Base-by-base conservation (phyloP, 2,888 invertebrate genomes). In the Deilephila porcellus region DNA sequence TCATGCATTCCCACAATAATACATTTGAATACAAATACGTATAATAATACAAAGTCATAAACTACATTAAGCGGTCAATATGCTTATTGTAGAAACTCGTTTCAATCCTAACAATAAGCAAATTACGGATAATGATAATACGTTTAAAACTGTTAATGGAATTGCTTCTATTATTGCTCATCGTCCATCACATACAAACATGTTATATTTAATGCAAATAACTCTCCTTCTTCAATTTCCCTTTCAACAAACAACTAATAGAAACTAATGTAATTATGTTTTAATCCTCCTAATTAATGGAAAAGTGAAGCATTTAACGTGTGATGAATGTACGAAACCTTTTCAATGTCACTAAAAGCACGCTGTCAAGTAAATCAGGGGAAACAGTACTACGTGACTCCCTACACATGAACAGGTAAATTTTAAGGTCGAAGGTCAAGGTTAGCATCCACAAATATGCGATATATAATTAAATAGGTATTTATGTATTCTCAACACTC, bases 161-260 rank as follows among this genome's bases (percentile, higher is more conserved):
- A 77, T 76, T 75, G 76, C 63, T 53, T 59, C 3, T 72, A 76
- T 25, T n/a, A 72, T 71, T 71, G 60, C 37, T 73, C 37, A 63
- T 76, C 74, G 19, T 67, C 56, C 60, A 29, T 63, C 60, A 67
- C 63, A 56, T 64, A 34, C 71, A 75, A 74, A 75, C 70, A 72
- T 70, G 71, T 53, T 72, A 37, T 37, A 14, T 25, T 8, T 17
- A 60, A 60, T 52, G 25, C 17, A 67, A 64, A 64, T 20, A 20
- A 17, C 4, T 25, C 14, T 52, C 45, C 25, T 67, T 5, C 14
- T 52, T 52, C 14, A 17, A 45, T 6, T 45, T 8, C n/a, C 7
- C 45, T 11, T 64, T 64, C 37, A 45, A n/a, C 37, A 45, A 64
- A 11, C 4, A 20, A 64, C 32, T 19, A 32, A 14, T 45, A 45